Evolutionary conservation across 2,797 vertebrate genomes (phyloP).

Genomic region (Macropus fuliginosus): DNA sequence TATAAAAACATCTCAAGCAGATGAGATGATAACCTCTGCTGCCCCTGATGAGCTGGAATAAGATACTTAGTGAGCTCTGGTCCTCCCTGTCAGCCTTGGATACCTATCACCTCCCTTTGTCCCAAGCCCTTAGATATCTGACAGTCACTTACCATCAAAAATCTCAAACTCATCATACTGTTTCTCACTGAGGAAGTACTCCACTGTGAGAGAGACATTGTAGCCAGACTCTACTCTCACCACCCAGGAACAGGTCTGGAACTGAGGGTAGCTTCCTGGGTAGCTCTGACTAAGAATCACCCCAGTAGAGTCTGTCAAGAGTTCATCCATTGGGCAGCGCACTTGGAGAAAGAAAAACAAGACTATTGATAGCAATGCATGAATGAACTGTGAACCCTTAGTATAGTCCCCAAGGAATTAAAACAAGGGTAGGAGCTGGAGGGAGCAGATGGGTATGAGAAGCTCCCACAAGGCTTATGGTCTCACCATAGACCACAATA

Average conservation of each 20-base stretch:
- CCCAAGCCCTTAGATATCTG: neutral
- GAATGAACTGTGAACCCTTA: neutral
- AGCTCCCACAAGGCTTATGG: neutral
- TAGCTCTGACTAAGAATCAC: constrained; percentile 97
- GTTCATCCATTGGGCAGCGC: constrained; percentile 95
- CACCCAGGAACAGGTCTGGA: constrained; percentile 98
- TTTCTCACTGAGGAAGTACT: constrained; percentile 97
- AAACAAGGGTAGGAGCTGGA: neutral
- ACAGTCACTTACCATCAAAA: constrained; percentile 91
- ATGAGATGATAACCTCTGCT: neutral
- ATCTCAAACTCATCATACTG: constrained; percentile 98
- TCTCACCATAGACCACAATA: neutral
- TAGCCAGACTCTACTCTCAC: constrained; percentile 94
- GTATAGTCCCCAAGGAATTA: neutral
- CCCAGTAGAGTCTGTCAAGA: constrained; percentile 93
- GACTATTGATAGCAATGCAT: neutral
- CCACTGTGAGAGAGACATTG: constrained; percentile 95
- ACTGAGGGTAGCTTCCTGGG: constrained; percentile 93
- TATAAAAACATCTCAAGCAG: neutral
- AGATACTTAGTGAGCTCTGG: neutral
- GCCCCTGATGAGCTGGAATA: neutral
- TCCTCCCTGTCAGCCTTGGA: neutral
- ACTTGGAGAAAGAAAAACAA: constrained; percentile 84
- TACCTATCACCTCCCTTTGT: neutral
- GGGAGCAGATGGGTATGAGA: neutral